Evolutionary conservation across 2,113 vertebrate genomes (phyloP), one percentile per base, ranked within the genome.

Genomic region (Nothocercus nigrocapillus): DNA sequence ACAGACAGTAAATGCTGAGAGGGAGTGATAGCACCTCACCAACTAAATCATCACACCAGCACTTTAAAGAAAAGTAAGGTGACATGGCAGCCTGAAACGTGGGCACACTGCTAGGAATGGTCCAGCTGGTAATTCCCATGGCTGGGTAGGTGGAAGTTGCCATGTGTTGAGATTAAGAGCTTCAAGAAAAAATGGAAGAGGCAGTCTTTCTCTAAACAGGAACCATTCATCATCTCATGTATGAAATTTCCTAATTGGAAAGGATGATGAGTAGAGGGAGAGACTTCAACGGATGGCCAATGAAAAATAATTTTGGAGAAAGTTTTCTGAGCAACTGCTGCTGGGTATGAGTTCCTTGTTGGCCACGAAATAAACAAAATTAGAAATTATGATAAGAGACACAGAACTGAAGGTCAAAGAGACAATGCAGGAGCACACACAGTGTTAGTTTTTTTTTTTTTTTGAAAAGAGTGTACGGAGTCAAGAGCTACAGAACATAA

Each of bases 401-500:
- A 58, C 17, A 10, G 54, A 58, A 58, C 28, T 58, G 54, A 9
- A 58, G 28, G 28, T 58, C 28, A 58, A 34, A 32, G 56, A 45
- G 36, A 32, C 20, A 32, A 1, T 87, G 30, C 8, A 19, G 69
- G 38, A 64, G 3, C 38, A 24, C 5, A 17, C 0, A 0, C 3
- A 27, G 42, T 36, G 45, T 1, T 84, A 56, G 8, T 27, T 53
- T 27, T 27, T 74, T 45, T 69, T 34, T 69, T 11, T 19, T 51
- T n/a, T 34, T 19, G n/a, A 36, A 56, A 30, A 24, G 38, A 58
- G 34, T 40, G 13, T 40, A 36, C 0, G 73, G 49, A 62, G 32
- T 30, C 28, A 28, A 51, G 44, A 77, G 2, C 13, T 87, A 69
- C 34, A 62, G 40, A 78, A 68, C 4, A 9, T 30, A 20, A 78